Evolutionary conservation across 2,113 vertebrate species (phyloP), one percentile per base, ranked within the genome.

Genomic region (Caretta caretta): DNA sequence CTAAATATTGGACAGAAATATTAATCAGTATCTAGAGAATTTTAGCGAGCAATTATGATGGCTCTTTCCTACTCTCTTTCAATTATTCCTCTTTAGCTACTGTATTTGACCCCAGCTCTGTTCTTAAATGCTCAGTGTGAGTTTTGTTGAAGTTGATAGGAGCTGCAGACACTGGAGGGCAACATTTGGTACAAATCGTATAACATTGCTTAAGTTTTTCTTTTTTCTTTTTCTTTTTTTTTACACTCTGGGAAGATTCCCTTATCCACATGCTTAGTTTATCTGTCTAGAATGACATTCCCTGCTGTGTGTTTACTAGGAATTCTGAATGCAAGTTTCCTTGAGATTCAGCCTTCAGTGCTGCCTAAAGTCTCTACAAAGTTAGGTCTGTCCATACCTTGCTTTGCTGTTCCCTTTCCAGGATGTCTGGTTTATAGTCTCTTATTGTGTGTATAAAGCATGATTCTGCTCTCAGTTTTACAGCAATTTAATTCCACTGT

Each of bases 331-430:
- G 80, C 5, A 29, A 20, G 38, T 22, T 51, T 82, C 27, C 85
- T 95, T 89, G 85, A 59, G 25, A 57, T 95, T 84, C 56, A 86
- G 54, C 46, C 56, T 56, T 1, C 79, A 57, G 53, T 86, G 13
- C 78, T 89, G 82, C 84, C 49, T 86, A 82, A 88, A 87, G 50
- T 80, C 83, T 80, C 83, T 65, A 54, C 86, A 53, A 93, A 90
- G 80, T 85, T 57, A 65, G 29, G 75, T 80, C 86, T 49, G 13
- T 14, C 62, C 35, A 69, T 8, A 14, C 27, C 0, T 8, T 20
- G 5, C 24, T 78, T 56, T 80, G 42, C 53, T n/a, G 2, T 82
- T 90, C 42, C 10, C 22, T 88, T 90, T 69, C 42, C 53, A 53
- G 86, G 65, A 16, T 13, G 69, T 94, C 94, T 48, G 50, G 51